Percentiles rank a stretch among this genome's conserved stretches.
phyloP scores from a whole-genome alignment of 2,888 invertebrate genomes.

The Watsonalla binaria region DNA sequence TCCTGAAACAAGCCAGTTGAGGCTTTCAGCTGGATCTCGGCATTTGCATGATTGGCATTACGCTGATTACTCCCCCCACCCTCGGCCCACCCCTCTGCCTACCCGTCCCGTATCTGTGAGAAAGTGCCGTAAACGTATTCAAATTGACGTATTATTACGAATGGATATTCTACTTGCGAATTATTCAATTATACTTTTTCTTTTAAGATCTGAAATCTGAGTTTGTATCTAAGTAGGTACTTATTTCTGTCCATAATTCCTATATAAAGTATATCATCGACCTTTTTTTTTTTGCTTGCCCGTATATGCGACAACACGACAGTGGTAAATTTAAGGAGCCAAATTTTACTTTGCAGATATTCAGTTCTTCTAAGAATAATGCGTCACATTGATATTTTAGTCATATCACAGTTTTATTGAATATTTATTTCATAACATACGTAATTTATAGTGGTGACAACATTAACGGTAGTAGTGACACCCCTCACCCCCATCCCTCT shows the following conservation, averaged over 20 bases:
- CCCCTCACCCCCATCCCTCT: constrained; percentile 1
- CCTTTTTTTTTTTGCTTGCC: too few species aligned
- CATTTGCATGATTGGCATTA: constrained; percentile 79
- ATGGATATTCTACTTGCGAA: constrained; percentile 2
- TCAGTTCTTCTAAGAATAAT: too few species aligned
- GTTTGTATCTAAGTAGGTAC: too few species aligned
- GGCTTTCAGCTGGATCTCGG: constrained; percentile 77
- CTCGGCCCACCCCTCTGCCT: constrained; percentile 16
- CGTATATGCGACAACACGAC: too few species aligned
- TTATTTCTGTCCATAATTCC: too few species aligned
- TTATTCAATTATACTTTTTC: neutral
- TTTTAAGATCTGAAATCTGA: too few species aligned
- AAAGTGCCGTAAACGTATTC: constrained; percentile 63
- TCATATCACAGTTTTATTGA: too few species aligned
- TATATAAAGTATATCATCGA: too few species aligned
- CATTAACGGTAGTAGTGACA: neutral
- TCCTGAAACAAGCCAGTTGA: constrained; percentile 78
- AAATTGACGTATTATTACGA: constrained; percentile 57
- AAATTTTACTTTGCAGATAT: too few species aligned
- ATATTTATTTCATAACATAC: neutral
- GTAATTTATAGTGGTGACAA: neutral
- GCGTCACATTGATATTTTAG: too few species aligned
- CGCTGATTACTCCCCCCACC: constrained; percentile 63
- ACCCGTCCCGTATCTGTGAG: constrained; percentile 18
- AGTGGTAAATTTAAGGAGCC: too few species aligned